These are phyloP conservation scores for Hippocampus kuda DNA, from an alignment of 2,797 vertebrate species.

Conservation along the genomic window DNA sequence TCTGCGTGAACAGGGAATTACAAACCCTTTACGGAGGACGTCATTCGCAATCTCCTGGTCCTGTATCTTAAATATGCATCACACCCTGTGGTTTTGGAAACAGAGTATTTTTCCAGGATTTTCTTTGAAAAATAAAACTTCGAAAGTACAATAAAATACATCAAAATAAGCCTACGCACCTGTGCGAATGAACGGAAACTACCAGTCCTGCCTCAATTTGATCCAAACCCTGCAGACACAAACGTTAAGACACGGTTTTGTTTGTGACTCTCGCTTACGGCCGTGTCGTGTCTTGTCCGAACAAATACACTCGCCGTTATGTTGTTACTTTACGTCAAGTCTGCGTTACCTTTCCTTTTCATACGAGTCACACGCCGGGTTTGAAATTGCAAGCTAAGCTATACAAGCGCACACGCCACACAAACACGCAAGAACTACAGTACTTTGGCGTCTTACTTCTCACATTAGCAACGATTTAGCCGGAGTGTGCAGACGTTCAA, in stretches of 20 bases:
- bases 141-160: not conserved
- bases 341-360: conserved; percentile 15
- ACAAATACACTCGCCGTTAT: not conserved
- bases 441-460: not conserved
- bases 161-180: not conserved
- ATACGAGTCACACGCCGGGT: conserved; percentile 13
- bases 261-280: not conserved
- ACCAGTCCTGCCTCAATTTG: not conserved
- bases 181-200: not conserved
- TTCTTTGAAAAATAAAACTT: not conserved
- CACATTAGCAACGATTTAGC: not conserved
- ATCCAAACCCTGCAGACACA: not conserved
- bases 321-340: conserved; percentile 1
- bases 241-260: not conserved
- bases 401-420: conserved; percentile 17
- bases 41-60: no score
- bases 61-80: not conserved
- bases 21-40: not conserved
- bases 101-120: not conserved
- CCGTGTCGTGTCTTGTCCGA: not conserved
- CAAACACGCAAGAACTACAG: not conserved
- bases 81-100: not conserved
- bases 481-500: conserved; percentile 14
- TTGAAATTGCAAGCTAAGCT: conserved; percentile 33
- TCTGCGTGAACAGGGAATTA: not conserved